Evolutionary conservation across 2,888 invertebrate species (phyloP).

Genomic region (Branchipolynoe longqiensis): DNA sequence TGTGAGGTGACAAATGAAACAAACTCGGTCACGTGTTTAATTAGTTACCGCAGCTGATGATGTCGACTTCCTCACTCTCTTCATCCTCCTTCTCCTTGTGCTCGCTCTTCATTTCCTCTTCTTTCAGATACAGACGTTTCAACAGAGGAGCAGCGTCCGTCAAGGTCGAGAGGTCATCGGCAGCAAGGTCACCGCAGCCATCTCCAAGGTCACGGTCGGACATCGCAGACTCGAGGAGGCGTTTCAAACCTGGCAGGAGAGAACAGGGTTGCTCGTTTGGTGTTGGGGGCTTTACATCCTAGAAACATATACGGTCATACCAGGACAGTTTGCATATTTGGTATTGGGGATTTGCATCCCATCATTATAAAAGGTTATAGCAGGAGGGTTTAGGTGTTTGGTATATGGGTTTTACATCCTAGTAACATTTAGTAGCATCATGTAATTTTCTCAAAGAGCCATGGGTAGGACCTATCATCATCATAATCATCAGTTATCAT

Average conservation of each 20-base stretch:
- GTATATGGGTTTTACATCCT: no score
- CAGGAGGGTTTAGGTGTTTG: no score
- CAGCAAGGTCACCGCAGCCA: background rate
- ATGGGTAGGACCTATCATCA: no score
- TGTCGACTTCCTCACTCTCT: background rate
- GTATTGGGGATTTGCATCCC: background rate
- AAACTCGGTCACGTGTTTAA: no score
- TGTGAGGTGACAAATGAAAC: no score
- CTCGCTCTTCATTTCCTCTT: no score
- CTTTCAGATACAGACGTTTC: background rate
- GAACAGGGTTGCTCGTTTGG: background rate
- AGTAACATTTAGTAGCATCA: no score
- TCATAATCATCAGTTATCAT: no score
- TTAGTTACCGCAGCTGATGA: constrained; percentile 14
- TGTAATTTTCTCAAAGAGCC: no score
- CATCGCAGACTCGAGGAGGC: background rate
- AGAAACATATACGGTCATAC: no score
- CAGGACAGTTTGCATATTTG: background rate
- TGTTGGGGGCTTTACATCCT: no score
- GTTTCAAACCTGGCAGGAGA: background rate
- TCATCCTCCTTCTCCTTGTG: background rate
- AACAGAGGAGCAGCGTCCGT: background rate
- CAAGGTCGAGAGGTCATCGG: background rate
- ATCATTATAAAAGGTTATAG: no score
- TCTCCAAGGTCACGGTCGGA: background rate